Percentiles rank a stretch among this genome's conserved stretches.
Evolutionary conservation across 2,888 invertebrate species (phyloP).

Genomic region (Physocephala rufipes): DNA sequence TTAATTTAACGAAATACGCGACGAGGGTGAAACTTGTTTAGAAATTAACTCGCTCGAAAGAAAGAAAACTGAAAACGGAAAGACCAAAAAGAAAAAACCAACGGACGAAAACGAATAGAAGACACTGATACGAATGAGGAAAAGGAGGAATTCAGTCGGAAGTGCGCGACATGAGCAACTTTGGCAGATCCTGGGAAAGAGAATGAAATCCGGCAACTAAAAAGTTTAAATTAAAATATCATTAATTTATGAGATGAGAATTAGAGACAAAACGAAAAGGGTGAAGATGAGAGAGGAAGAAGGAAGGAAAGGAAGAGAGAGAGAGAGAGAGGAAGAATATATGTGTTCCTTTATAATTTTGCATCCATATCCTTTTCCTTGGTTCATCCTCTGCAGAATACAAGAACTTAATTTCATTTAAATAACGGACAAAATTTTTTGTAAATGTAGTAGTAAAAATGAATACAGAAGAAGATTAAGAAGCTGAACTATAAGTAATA

Average conservation of each 20-base stretch:
- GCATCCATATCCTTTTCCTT: neutral
- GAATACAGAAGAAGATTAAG: too few species aligned
- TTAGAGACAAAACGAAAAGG: too few species aligned
- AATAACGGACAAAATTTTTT: too few species aligned
- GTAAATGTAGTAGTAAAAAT: too few species aligned
- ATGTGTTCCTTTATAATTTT: neutral
- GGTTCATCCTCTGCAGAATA: neutral
- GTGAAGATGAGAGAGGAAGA: neutral
- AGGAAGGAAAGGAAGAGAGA: neutral
- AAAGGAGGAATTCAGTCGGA: neutral
- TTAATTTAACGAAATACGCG: conserved; percentile 27
- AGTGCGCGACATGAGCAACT: neutral
- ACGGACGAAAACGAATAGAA: neutral
- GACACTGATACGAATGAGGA: neutral
- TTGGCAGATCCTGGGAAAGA: neutral
- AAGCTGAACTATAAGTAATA: too few species aligned
- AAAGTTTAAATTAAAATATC: conserved; percentile 35
- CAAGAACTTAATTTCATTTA: neutral
- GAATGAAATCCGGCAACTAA: neutral
- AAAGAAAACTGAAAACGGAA: neutral
- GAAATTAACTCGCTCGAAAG: conserved; percentile 32
- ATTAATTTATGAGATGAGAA: conserved; percentile 26
- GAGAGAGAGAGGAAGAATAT: neutral
- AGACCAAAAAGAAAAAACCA: neutral
- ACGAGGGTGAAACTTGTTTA: conserved; percentile 31